Base-by-base conservation (phyloP, 2,797 vertebrate genomes). In the Smutsia temminckii region DNA sequence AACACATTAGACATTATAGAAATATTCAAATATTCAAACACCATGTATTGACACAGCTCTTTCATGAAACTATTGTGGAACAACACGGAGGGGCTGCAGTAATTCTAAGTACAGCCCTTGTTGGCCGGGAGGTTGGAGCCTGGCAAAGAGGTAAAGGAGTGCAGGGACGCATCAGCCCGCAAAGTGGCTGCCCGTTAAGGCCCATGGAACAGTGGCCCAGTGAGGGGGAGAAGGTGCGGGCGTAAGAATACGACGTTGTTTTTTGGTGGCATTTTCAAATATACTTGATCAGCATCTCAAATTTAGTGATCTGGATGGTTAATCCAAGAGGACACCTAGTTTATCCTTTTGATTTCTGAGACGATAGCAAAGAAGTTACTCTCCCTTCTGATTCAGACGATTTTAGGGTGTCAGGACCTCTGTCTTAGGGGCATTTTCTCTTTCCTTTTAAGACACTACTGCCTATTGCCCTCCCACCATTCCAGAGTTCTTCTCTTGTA, bases 131-230 rank as follows among this genome's bases (percentile, higher is more conserved):
- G 42, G 37, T n/a, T 18, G 0, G 5, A 20, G 14, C 21, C 20
- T 5, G 21, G 40, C 69, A 40, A 57, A 72, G 40, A 12, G 51
- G 23, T 16, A 23, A 23, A 40, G 29, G 42, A 3, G 0, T 2
- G 17, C 37, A 42, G 55, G 63, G 6, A 20, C 16, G 13, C 8
- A 37, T 1, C 18, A 21, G 80, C 37, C 10, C 0, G 0, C 0
- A 27, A 12, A 16, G 40, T 20, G 25, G 27, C 69, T 68, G 25
- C 59, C 12, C 1, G 0, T 8, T 0, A 14, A 49, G 9, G 20
- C 25, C 64, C 40, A 21, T 0, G 2, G 69, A 37, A 20, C 12
- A 11, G 34, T 1, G 61, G 27, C 57, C 4, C 4, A 0, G 34
- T 0, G 2, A 29, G 27, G 59, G 42, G n/a, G 71, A 59, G 78